Evolutionary conservation across 2,113 vertebrate species (phyloP).

Genomic region (Panthera leo): DNA sequence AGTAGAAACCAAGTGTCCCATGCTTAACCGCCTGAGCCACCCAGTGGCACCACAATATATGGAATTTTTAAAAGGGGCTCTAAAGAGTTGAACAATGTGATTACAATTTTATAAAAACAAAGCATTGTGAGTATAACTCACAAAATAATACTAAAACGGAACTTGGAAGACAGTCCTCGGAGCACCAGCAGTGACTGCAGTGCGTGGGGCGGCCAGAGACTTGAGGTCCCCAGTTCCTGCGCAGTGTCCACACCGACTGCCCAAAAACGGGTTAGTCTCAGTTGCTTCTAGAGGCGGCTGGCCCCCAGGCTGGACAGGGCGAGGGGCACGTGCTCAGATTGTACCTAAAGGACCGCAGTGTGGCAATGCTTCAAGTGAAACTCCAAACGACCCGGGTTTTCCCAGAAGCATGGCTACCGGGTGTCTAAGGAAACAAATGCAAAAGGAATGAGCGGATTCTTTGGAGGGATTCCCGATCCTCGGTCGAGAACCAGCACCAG

Average conservation of each 20-base stretch:
- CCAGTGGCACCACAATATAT: too few relatives aligned
- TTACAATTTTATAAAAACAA: background rate
- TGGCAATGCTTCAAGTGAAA: background rate
- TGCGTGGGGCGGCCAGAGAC: background rate
- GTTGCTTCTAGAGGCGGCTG: background rate
- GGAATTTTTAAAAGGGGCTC: too few relatives aligned
- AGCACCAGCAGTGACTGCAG: background rate
- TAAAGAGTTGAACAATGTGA: too few relatives aligned
- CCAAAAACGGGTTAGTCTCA: background rate
- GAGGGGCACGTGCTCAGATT: background rate
- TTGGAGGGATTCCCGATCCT: background rate
- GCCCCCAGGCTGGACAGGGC: background rate
- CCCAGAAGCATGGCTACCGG: background rate
- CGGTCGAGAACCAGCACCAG: rapidly evolving
- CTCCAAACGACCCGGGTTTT: background rate
- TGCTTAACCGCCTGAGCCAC: too few relatives aligned
- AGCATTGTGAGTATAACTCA: background rate
- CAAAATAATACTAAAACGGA: background rate
- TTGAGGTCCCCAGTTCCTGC: background rate
- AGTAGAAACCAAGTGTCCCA: too few relatives aligned
- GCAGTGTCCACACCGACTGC: background rate
- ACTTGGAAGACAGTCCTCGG: background rate
- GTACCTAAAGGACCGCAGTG: background rate
- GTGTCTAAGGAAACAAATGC: background rate
- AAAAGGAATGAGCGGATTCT: background rate